Evolutionary conservation across 2,888 invertebrate species (phyloP), one percentile per base, ranked within the genome.

Genomic region (Philopedon plagiatum): DNA sequence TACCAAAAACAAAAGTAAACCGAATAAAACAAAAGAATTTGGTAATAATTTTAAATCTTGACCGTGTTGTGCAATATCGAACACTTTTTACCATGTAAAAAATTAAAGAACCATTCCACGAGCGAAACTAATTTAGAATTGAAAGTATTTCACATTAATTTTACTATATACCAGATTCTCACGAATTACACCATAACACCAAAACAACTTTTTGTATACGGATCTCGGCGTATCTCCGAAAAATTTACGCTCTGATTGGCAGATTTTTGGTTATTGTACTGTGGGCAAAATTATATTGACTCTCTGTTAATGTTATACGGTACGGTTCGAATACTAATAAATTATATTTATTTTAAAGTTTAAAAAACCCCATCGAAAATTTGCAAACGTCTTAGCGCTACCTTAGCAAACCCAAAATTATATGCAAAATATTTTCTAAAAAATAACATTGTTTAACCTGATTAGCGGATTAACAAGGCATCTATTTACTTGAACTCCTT

Each of bases 151-250:
- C 39, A 29, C 39, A 13, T 58, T 58, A 23, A 23, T 23, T 58
- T 58, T 4, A 13, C n/a, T n/a, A 15, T 19, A 0, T 2, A 29
- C 21, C 13, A 15, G 11, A 57, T 65, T 65, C 56, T 41, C 65
- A 56, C 19, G 65, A 56, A 54, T 44, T 26, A 23, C 19, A 21
- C 39, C 26, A 57, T 19, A 19, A n/a, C 9, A 21, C 23, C 65
- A 65, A 65, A 41, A 65, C 65, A 65, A 65, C 57, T 65, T 65
- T 65, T 65, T 57, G 29, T 65, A 26, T 23, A 29, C 41, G 4
- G 46, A 46, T 49, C 32, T 46, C 34, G 11, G 29, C 15, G 23
- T 46, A 49, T 62, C 29, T 46, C 54, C 26, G 5, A 26, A 51
- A 51, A 23, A 19, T 26, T 51, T 51, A n/a, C 26, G 51, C 13